Base-by-base conservation (phyloP, 2,113 vertebrate species). In the Neogale vison region DNA sequence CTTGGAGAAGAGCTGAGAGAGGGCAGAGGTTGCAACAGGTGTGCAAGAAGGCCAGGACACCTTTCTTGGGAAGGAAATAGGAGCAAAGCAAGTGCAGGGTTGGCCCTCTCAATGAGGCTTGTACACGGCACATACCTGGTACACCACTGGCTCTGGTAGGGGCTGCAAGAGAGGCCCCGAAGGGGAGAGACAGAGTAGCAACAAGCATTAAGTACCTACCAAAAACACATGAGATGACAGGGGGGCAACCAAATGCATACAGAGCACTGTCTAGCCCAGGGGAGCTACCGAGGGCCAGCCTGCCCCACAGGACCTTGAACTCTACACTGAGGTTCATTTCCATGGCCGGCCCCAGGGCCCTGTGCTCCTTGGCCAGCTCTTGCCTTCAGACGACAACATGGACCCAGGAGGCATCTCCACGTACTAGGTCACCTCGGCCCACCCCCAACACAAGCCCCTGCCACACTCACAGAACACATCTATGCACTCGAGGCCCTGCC, bases 101-200 rank as follows among this genome's bases (percentile, higher is more conserved):
- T 36, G 20, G 52, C 59, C 31, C 69, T 39, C 52, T 61, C 91
- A 39, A 7, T 1, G 11, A 92, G 72, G 52, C 31, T 26, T 23
- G 36, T 7, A 47, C 10, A n/a, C 10, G 9, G 39, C 42, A 74
- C 65, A 13, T 1, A 3, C 8, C 15, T 1, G 0, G n/a, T 26
- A 24, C 45, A 29, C 26, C 69, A 52, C 29, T 45, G 29, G 76
- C 36, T 6, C 6, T 13, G 36, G 65, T 2, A 74, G 18, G 39
- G 63, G 55, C 50, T 42, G 3, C 39, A 17, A 76, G 6, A 80
- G 50, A 34, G 21, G 31, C 9, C 47, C n/a, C 31, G 23, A 50
- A 18, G 9, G 11, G 42, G 23, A 31, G 23, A 76, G 59, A 24
- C 42, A 69, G 45, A 15, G 24, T 14, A 31, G 84, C 59, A 45